Evolutionary conservation across 1,140 invertebrate species (phyloP), one percentile per base, ranked within the genome.

Genomic region (Riptortus pedestris): DNA sequence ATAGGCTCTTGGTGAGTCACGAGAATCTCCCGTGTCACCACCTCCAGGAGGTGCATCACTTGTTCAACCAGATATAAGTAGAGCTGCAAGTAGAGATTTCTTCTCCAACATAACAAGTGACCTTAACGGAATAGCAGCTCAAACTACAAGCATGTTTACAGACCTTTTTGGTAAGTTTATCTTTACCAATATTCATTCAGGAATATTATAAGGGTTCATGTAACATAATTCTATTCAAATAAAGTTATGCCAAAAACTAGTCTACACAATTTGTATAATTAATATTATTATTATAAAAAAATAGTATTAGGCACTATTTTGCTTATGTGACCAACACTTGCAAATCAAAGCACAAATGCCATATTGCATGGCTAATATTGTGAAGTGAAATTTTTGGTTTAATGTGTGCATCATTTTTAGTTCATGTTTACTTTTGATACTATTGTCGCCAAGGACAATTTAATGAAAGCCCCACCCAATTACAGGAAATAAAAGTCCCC

Each of bases 101-200:
- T 89, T 93, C 71, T 90, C 88, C 63, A 91, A 91, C 71, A 88
- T 93, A 70, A 88, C 88, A 70, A 90, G 81, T 22, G 90, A 93
- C 74, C 78, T 94, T 28, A 95, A 94, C 74, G 91, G 90, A 4
- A 82, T 94, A 57, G 91, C 91, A 26, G 85, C 88, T 9, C 90
- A 91, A 70, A 94, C 92, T 0, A 86, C 88, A 4, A 91, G 84
- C 70, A 91, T 94, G 84, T 91, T 96, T 70, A 92, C 88, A 64
- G 91, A 91, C 73, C 81, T 94, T 68, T 94, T 96, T 73, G 86
- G 88, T 75, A 74, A 83, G 84, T 80, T 70, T 29, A 60, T 26
- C 20, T 47, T n/a, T n/a, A n/a, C n/a, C n/a, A n/a, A n/a, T n/a
- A n/a, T n/a, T n/a, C n/a, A n/a, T n/a, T n/a, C 18, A 7, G 16